Percentiles rank a stretch among this genome's conserved stretches.
Conservation (phyloP, 2,888 invertebrate species). For the Steinernema carpocapsae region DNA sequence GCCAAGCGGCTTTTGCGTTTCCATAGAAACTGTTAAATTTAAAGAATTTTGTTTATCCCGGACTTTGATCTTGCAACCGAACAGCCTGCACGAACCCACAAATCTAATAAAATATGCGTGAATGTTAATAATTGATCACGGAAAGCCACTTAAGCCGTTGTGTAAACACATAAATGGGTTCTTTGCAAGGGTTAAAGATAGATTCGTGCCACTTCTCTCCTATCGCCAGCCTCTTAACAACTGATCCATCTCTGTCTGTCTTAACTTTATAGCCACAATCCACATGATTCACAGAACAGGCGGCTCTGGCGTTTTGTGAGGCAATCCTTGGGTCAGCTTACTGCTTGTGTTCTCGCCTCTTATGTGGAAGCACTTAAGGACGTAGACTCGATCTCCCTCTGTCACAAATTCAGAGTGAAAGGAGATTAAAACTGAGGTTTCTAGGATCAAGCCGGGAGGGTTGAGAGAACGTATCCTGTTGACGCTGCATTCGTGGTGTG, state of each 20-base stretch:
- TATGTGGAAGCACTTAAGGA: conserved; percentile 57
- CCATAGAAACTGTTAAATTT: too few species aligned
- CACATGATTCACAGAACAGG: background rate
- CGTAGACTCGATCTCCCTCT: conserved; percentile 55
- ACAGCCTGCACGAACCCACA: too few species aligned
- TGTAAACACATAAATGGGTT: conserved; percentile 1
- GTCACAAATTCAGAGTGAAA: conserved; percentile 63
- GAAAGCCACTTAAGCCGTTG: background rate
- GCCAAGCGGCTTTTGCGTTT: too few species aligned
- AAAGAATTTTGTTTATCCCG: too few species aligned
- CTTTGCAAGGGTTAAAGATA: background rate
- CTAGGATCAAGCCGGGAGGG: conserved; percentile 56
- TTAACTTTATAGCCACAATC: background rate
- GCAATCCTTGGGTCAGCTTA: conserved; percentile 37
- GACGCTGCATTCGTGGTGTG: conserved; percentile 61
- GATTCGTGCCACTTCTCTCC: background rate
- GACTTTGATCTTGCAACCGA: too few species aligned
- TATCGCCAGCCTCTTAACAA: background rate
- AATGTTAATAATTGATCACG: too few species aligned
- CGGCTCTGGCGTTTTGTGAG: background rate
- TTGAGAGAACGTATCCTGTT: conserved; percentile 49
- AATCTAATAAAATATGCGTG: too few species aligned
- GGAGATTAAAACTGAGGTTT: conserved; percentile 55
- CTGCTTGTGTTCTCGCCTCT: conserved; percentile 41
- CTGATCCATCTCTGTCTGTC: background rate